Evolutionary conservation across 30 jellyfish, hydroid and myxozoan genomes (phyloP), one percentile per base, ranked within the genome.

Genomic region (Turritopsis dohrnii): DNA sequence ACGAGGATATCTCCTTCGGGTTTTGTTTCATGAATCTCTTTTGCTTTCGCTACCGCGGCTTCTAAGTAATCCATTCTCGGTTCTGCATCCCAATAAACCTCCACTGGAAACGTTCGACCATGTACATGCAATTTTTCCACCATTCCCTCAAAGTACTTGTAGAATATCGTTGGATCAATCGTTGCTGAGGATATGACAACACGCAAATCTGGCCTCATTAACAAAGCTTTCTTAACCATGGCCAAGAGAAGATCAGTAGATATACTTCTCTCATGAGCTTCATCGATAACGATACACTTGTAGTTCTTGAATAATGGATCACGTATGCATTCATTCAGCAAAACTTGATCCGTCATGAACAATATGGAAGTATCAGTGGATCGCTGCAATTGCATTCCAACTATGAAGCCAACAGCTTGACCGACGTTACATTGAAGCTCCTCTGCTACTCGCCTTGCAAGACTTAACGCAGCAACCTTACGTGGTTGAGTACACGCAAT

Each of bases 401-500:
- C 86, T 83, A 83, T 66, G 79, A 84, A 89, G 41, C 96, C 94
- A 18, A 89, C 88, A 21, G 25, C 29, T 7, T 74, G 76, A 16
- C 96, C 96, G 52, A 89, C 88, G 22, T 74, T 21, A 65, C 73
- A 75, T 28, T 77, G 31, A 27, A 75, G 86, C 83, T 84, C 92
- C 18, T 74, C 72, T 25, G 93, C 89, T 24, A 89, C 87, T 29
- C 89, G 54, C 0, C 66, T 30, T 3, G 94, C 96, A n/a, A 89
- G 75, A 79, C 89, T 89, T 4, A 76, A 54, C 22, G 94, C 96
- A 18, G 96, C 96, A 53, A 89, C 86, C 54, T 89, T 89, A 65
- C 96, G 80, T 24, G 96, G 96, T 71, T 89, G 96, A 7, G 96
- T 84, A 74, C 94, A 85, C 18, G 79, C 88, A 27, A 89, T 80